phyloP scores from a whole-genome alignment of 2,888 invertebrate species.

The Polyommatus iphigenia region DNA sequence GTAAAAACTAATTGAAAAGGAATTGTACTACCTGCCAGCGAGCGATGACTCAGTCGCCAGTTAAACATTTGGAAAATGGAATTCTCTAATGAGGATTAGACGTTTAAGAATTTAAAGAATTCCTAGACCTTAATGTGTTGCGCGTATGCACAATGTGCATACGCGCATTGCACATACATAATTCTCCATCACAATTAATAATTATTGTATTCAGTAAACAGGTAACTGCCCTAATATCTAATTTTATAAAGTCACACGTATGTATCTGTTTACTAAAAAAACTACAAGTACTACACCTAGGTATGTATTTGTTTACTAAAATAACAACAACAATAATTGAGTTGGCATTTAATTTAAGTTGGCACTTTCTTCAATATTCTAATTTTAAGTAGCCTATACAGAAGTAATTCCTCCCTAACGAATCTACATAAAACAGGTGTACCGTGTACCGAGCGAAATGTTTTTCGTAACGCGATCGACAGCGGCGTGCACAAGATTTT shows the following conservation, averaged over 20 bases:
- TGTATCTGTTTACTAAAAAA: too few relatives aligned
- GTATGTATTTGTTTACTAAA: too few relatives aligned
- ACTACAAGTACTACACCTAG: too few relatives aligned
- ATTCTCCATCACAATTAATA: too few relatives aligned
- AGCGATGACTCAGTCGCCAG: constrained; percentile 9
- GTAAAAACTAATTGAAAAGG: constrained; percentile 31
- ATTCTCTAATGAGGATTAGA: not conserved
- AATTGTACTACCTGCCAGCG: constrained; percentile 19
- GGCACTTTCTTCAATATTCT: not conserved
- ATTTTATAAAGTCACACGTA: too few relatives aligned
- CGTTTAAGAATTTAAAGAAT: not conserved
- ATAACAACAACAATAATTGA: not conserved
- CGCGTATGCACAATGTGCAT: too few relatives aligned
- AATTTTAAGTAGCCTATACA: not conserved
- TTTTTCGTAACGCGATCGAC: not conserved
- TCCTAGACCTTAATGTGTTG: too few relatives aligned
- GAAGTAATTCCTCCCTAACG: not conserved
- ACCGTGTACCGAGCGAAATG: not conserved
- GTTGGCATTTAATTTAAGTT: too few relatives aligned
- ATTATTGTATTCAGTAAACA: too few relatives aligned
- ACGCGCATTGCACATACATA: too few relatives aligned
- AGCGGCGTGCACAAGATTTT: too few relatives aligned
- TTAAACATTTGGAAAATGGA: constrained; percentile 16
- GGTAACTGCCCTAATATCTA: too few relatives aligned
- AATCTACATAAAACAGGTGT: not conserved